phyloP scores from a whole-genome alignment of 1,140 invertebrate genomes.

The Calephelis virginiensis region DNA sequence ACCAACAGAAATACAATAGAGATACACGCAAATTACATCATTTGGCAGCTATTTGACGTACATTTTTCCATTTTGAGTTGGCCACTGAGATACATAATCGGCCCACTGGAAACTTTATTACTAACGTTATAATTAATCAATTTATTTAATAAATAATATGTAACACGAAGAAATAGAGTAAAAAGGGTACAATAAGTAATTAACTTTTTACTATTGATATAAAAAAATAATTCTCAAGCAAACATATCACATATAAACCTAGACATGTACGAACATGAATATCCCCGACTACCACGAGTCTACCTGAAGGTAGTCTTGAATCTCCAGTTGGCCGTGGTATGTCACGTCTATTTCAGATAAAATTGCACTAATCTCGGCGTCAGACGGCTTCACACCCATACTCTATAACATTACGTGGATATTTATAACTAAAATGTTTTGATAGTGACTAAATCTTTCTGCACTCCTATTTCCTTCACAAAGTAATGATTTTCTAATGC shows the following conservation, averaged over 20 bases:
- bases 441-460: not conserved
- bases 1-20: too few relatives aligned
- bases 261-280: constrained; percentile 12
- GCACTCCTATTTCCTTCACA: not conserved
- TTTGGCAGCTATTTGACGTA: too few relatives aligned
- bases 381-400: constrained; percentile 81
- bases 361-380: constrained; percentile 82
- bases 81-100: too few relatives aligned
- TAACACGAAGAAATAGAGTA: too few relatives aligned
- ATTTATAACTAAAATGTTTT: constrained; percentile 22
- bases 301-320: constrained; percentile 88
- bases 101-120: too few relatives aligned
- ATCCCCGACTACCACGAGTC: constrained; percentile 35
- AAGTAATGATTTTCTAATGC: not conserved
- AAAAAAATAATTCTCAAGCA: not conserved
- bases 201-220: too few relatives aligned
- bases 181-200: not conserved
- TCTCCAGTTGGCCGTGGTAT: constrained; percentile 85
- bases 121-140: too few relatives aligned
- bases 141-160: too few relatives aligned
- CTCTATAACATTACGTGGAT: constrained; percentile 72
- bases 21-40: too few relatives aligned
- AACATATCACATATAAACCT: constrained; percentile 5
- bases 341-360: constrained; percentile 83
- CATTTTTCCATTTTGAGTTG: too few relatives aligned